Conservation (phyloP, 2,113 vertebrate genomes). For the Ginglymostoma cirratum region DNA sequence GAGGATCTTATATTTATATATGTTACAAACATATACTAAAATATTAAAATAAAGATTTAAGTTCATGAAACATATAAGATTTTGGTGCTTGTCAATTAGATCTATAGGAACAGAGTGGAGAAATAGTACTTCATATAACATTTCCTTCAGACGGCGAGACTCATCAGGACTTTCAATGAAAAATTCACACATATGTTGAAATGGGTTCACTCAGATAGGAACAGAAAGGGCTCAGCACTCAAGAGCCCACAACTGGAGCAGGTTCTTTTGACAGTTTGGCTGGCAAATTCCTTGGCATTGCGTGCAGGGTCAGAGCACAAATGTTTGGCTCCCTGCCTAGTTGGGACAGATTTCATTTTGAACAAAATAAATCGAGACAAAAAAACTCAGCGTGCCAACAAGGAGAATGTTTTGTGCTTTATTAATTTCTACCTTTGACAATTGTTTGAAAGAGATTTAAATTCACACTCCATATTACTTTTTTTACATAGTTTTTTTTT, state of each 20-base stretch:
- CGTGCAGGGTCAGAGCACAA: not conserved
- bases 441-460: not conserved
- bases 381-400: not conserved
- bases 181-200: not conserved
- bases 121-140: not conserved
- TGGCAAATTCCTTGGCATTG: not conserved
- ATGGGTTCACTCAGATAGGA: not conserved
- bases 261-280: not conserved
- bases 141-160: not conserved
- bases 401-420: not conserved
- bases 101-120: not conserved
- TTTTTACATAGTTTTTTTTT: not conserved
- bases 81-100: not conserved
- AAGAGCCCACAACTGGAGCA: not conserved
- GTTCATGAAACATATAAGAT: too few relatives aligned
- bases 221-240: not conserved
- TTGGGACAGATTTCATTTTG: not conserved
- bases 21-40: too few relatives aligned
- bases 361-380: not conserved
- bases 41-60: too few relatives aligned
- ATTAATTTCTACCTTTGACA: not conserved
- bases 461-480: not conserved
- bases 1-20: too few relatives aligned
- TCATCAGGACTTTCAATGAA: not conserved
- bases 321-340: not conserved